A percentile compares a stretch with the other conserved stretches of the same genome.
Conservation (phyloP, 2,113 vertebrate species). For the Rutilus rutilus region DNA sequence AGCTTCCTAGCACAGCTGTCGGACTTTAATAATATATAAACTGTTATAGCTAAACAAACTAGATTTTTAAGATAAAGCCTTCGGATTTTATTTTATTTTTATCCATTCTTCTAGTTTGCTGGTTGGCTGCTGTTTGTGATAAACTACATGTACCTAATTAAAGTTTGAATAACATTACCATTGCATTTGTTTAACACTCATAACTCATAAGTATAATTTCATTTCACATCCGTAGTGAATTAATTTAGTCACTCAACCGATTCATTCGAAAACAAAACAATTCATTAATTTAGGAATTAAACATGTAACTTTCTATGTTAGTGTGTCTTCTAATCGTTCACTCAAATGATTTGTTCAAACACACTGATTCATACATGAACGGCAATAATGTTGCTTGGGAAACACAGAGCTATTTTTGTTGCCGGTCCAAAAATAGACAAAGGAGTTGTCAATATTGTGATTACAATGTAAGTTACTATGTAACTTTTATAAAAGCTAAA, state of each 20-base stretch:
- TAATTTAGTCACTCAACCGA: not conserved
- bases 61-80: no score
- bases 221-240: not conserved
- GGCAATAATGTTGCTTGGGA: not conserved
- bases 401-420: not conserved
- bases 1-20: no score
- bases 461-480: not conserved
- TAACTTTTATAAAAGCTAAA: not conserved
- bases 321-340: not conserved
- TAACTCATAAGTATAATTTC: no score
- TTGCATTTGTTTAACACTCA: no score
- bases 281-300: not conserved
- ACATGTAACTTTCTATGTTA: not conserved
- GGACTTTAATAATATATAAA: no score
- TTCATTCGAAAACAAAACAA: not conserved
- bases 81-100: no score
- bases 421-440: not conserved
- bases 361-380: not conserved
- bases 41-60: no score
- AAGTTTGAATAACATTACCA: no score
- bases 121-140: no score
- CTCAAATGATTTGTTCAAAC: not conserved
- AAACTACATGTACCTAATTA: no score
- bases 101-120: no score
- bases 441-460: not conserved